Base-by-base conservation (phyloP, 2,113 vertebrate genomes). In the Sturnira hondurensis region DNA sequence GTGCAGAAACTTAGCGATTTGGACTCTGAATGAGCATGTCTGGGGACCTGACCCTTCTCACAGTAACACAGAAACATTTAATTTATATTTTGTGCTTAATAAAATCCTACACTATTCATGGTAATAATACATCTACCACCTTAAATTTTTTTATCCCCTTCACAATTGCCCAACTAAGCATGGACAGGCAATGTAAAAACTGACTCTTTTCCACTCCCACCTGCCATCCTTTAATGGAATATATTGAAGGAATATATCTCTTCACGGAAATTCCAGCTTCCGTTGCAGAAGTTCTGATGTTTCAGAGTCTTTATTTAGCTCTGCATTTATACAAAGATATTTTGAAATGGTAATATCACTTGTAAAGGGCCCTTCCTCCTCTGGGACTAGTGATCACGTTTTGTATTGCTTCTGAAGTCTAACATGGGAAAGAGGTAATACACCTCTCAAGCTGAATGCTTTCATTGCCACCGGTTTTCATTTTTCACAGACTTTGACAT, bases 401-500 rank as follows among this genome's bases (percentile, higher is more conserved):
- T 89, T 41, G 0, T 74, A 84, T 84, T 76, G 38, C 54, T 97
- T 97, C 94, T 96, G 91, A 98, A 97, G 38, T 93, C 33, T 95
- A 96, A 97, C 67, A 87, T 54, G 24, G 63, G 68, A 92, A 95
- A 50, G 76, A 43, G 45, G 67, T 76, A 93, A 70, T 56, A 85
- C 36, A 81, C 94, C 24, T 96, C 98, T 97, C 61, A 89, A 65
- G 61, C 4, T 28, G 84, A 96, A 96, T 78, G 78, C 61, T 98
- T 97, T 74, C 89, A 91, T 83, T 89, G 54, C 96, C 91, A 82
- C 82, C 96, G 58, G n/a, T 96, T 97, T 97, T 86, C 36, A 92
- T 97, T 97, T 97, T 97, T 92, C 83, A 91, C 65, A 91, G 36
- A 36, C 87, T 84, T 97, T 94, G 97, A 97, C 13, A 76, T 92